Evolutionary conservation across 1,140 invertebrate genomes (phyloP), one percentile per base, ranked within the genome.

Genomic region (Pollicipes pollicipes): DNA sequence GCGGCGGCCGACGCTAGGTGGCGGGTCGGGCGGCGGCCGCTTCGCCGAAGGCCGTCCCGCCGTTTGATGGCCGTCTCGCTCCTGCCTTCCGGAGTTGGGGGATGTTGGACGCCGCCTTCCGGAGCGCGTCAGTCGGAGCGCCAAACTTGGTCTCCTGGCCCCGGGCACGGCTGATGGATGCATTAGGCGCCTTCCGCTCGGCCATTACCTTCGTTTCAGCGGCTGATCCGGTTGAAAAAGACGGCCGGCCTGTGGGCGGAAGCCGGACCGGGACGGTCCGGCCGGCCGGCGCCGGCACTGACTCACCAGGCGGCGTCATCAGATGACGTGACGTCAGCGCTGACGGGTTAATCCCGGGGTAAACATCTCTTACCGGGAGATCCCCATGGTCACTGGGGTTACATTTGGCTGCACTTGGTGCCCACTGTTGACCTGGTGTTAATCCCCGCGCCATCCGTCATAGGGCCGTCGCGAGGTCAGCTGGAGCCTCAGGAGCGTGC

Each of bases 71-170:
- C 45, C 13, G 45, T 21, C n/a, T n/a, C 45, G 45, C 45, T 58
- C 45, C 45, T 58, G 45, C 45, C 45, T 58, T 58, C 45, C 45
- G 45, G 45, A 58, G 45, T 58, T 58, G 45, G 45, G 45, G 45
- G 8, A 10, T 10, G 45, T 58, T 58, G 45, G 45, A 58, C 45
- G 45, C 45, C 45, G 45, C 45, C 45, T 58, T 58, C 45, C 45
- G 45, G 45, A 2, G 13, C 13, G 13, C 24, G 45, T 58, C 45
- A 21, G 45, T 58, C 45, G 13, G 45, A 58, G 45, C 45, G 45
- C 45, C 45, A 58, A 58, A 58, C 45, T 58, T 58, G 45, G 13
- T 21, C 45, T 10, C 13, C 45, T 21, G 45, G 6, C 45, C 13
- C 45, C 45, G 45, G 45, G 17, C 10, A 10, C 45, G 45, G 45